phyloP scores from a whole-genome alignment of 1,140 invertebrate genomes.

The Drosophila willistoni region DNA sequence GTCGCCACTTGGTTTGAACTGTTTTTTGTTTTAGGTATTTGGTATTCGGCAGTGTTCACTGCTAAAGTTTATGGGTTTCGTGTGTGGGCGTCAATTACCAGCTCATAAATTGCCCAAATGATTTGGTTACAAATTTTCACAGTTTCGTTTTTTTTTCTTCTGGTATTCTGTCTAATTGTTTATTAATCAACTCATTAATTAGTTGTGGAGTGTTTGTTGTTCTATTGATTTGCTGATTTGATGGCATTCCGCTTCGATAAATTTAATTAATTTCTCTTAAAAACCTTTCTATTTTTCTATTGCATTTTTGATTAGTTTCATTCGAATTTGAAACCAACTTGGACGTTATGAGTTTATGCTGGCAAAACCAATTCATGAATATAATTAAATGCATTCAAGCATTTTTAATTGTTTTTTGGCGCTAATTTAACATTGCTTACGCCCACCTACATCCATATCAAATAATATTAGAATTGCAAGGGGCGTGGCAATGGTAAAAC shows the following conservation, averaged over 20 bases:
- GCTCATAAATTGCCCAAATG: conserved; percentile 55
- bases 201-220: conserved; percentile 23
- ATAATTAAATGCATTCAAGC: conserved; percentile 81
- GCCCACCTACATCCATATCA: neutral
- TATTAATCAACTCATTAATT: conserved; percentile 71
- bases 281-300: conserved; percentile 50
- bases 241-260: conserved; percentile 48
- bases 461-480: conserved; percentile 11
- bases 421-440: conserved; percentile 71
- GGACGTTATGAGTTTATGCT: conserved; percentile 35
- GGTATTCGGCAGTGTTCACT: conserved; percentile 8
- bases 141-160: neutral
- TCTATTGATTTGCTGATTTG: conserved; percentile 48
- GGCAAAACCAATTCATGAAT: conserved; percentile 63
- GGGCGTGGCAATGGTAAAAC: conserved; percentile 42
- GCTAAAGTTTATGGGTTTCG: conserved; percentile 15
- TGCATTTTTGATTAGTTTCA: conserved; percentile 77
- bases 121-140: conserved; percentile 43
- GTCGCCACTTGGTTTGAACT: conserved; percentile 48
- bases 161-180: conserved; percentile 52
- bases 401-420: conserved; percentile 75
- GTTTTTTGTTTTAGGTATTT: conserved; percentile 34
- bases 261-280: conserved; percentile 69
- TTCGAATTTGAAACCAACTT: conserved; percentile 29
- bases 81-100: conserved; percentile 62